Evolutionary conservation across 2,113 vertebrate genomes (phyloP), one percentile per base, ranked within the genome.

Genomic region (Oncorhynchus gorbuscha): DNA sequence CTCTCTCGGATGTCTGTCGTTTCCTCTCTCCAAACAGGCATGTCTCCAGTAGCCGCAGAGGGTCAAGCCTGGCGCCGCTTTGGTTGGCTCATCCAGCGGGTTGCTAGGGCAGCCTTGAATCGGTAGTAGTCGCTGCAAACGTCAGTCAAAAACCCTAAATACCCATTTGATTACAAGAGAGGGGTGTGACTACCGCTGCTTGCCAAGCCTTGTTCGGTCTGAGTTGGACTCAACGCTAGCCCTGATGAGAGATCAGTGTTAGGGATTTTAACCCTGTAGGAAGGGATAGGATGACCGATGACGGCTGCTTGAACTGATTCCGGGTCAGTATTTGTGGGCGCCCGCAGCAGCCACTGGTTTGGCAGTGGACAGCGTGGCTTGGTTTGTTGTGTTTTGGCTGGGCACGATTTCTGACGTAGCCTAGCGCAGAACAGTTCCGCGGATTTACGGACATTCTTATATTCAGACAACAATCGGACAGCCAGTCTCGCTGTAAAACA

Each of bases 61-160:
- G 39, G 73, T 65, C 78, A 28, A 61, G 49, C 77, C 79, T 14
- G 64, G 39, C 51, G 68, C 45, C 28, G 6, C 14, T 65, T 22
- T 81, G 73, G 83, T 90, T 92, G 89, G 90, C 66, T 76, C 69
- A 64, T 73, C 51, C 3, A 7, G 1, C 45, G 80, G 82, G 91
- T 92, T 92, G 89, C 90, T 91, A 88, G 79, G 91, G 88, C 73
- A 86, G 81, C 71, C 76, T 76, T 45, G 72, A 71, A 32, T 14
- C 48, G 7, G 74, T 65, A 90, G 71, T 89, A 28, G 90, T 78
- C 66, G 49, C 4, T 22, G 69, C 14, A 58, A 26, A 71, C 32
- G 81, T 88, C 82, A 51, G 35, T 91, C 80, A 88, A 75, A 72
- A 49, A n/a, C 49, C 7, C 35, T 71, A 75, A 28, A 72, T 67